These are phyloP conservation scores for Heterotis niloticus DNA, from an alignment of 2,113 vertebrate species.

Conservation along the genomic window DNA sequence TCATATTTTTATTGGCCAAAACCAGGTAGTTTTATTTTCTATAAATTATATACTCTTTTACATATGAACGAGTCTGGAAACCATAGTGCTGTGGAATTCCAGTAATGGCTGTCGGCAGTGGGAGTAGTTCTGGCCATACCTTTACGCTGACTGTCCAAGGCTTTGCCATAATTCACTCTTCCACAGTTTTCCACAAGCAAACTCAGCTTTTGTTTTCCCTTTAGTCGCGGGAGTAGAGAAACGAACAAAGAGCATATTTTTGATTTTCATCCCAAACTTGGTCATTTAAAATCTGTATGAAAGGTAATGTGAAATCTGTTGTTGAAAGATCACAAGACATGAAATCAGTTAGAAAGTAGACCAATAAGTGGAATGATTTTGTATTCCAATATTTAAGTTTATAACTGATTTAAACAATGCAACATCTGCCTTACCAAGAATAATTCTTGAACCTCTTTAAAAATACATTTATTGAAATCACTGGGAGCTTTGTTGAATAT, in stretches of 20 bases:
- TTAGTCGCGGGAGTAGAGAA: constrained; percentile 21
- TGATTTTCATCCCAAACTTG: background rate
- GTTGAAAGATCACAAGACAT: background rate
- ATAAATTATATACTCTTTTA: too few species aligned
- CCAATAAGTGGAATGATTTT: background rate
- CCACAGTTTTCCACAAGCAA: constrained; percentile 87
- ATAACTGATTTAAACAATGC: too few species aligned
- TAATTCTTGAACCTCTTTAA: constrained; percentile 16
- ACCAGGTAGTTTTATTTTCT: too few species aligned
- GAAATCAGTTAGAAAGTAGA: background rate
- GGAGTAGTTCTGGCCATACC: constrained; percentile 54
- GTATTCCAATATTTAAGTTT: too few species aligned
- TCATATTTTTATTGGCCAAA: too few species aligned
- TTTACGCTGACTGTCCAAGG: constrained; percentile 81
- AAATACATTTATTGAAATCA: constrained; percentile 33
- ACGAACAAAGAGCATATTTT: constrained; percentile 14
- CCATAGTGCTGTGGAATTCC: too few species aligned
- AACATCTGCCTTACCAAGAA: too few species aligned
- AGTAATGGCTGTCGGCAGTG: too few species aligned
- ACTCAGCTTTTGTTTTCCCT: constrained; percentile 72
- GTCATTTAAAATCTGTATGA: too few species aligned
- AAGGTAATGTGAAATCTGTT: too few species aligned
- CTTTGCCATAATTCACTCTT: constrained; percentile 81
- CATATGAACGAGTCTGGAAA: too few species aligned
- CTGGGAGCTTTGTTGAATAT: constrained; percentile 38